A percentile compares a stretch with the other conserved stretches of the same genome.
These are phyloP conservation scores for Rhopalosiphum nymphaeae DNA, from an alignment of 2,888 invertebrate genomes.

Conservation along the genomic window DNA sequence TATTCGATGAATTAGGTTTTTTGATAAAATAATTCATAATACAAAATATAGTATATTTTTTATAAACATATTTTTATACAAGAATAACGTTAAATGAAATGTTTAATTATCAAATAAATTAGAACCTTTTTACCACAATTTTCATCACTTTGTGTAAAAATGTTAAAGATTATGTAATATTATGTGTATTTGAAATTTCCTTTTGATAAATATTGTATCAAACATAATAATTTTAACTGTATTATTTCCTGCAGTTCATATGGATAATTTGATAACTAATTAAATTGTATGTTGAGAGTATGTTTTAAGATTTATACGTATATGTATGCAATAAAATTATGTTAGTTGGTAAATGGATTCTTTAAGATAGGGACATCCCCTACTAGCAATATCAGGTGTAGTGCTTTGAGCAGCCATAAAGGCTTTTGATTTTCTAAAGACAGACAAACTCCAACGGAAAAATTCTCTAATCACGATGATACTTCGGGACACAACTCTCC, in stretches of 20 bases:
- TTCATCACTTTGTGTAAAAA: not conserved
- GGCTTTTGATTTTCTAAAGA: constrained; percentile 64
- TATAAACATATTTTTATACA: not conserved
- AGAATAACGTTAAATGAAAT: not conserved
- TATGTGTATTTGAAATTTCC: not conserved
- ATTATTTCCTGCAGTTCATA: not conserved
- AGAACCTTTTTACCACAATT: not conserved
- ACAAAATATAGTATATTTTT: not conserved
- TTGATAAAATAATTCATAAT: too few species aligned
- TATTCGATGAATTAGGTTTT: not conserved
- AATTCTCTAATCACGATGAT: constrained; percentile 65
- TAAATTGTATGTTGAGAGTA: not conserved
- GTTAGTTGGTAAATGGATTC: constrained; percentile 45
- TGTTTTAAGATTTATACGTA: constrained; percentile 25
- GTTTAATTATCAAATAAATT: constrained; percentile 25
- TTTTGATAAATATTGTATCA: not conserved
- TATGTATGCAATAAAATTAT: constrained; percentile 47
- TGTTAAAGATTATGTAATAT: not conserved
- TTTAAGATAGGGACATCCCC: not conserved
- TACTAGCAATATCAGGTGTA: constrained; percentile 47
- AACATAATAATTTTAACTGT: not conserved
- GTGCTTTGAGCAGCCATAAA: constrained; percentile 55
- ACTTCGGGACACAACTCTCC: constrained; percentile 33
- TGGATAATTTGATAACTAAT: constrained; percentile 4
- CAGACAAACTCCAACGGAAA: constrained; percentile 53